Evolutionary conservation across 37 sponge, comb jelly and placozoan genomes (phyloP).

Genomic region (Dysidea cf. avara): DNA sequence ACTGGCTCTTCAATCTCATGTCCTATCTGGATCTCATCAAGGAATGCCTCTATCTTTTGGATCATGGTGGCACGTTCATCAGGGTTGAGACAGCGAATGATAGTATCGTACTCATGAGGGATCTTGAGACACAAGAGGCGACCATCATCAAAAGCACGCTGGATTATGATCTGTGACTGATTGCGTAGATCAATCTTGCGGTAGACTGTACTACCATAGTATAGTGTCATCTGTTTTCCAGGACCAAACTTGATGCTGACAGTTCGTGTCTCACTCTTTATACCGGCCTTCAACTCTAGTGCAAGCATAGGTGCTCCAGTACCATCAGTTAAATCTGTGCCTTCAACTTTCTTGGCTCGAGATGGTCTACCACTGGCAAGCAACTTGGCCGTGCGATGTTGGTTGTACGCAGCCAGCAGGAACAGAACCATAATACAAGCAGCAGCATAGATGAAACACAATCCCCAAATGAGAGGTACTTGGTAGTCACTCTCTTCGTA

Average conservation of each 20-base stretch:
- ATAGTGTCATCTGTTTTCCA: constrained; percentile 48
- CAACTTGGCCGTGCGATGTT: constrained; percentile 47
- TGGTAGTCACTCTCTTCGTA: constrained; percentile 61
- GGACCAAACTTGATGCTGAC: constrained; percentile 78
- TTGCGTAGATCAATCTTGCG: constrained; percentile 65
- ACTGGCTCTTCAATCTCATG: constrained; percentile 54
- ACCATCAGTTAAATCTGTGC: constrained; percentile 50
- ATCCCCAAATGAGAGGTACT: constrained; percentile 68
- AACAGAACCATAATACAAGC: constrained; percentile 57
- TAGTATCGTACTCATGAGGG: constrained; percentile 72
- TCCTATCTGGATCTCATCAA: constrained; percentile 51
- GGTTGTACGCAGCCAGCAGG: constrained; percentile 60
- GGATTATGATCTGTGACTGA: constrained; percentile 46
- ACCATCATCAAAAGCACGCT: constrained; percentile 54
- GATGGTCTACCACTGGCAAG: constrained; percentile 28
- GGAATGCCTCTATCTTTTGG: constrained; percentile 55
- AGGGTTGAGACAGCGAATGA: constrained; percentile 33
- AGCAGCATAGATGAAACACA: constrained; percentile 63
- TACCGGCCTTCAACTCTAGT: constrained; percentile 57
- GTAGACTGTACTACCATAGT: constrained; percentile 30
- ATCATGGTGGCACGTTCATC: constrained; percentile 54
- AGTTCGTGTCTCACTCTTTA: constrained; percentile 36
- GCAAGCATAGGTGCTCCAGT: constrained; percentile 60
- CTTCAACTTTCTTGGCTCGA: constrained; percentile 60
- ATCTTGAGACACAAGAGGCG: constrained; percentile 52